phyloP scores from a whole-genome alignment of 2,113 vertebrate species.

The Xenus cinereus region DNA sequence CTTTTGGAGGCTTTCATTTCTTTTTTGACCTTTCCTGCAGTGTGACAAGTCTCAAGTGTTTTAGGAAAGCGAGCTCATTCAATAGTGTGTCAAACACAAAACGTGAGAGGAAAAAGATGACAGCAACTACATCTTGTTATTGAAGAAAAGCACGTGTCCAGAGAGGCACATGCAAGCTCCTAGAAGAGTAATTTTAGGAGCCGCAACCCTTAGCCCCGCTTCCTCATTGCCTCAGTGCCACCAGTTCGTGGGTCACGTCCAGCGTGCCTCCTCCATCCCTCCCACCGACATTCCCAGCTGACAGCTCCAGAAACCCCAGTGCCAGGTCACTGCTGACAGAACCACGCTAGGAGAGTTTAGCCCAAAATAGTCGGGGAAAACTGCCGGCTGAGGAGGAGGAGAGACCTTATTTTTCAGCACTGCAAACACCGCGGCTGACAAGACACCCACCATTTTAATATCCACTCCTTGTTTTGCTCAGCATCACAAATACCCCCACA shows the following conservation, averaged over 20 bases:
- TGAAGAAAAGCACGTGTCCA: neutral
- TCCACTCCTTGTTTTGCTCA: neutral
- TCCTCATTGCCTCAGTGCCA: neutral
- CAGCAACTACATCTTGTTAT: neutral
- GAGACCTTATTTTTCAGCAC: neutral
- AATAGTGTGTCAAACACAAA: neutral
- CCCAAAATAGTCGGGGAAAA: neutral
- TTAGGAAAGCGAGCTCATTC: neutral
- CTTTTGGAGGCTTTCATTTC: neutral
- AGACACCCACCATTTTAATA: neutral
- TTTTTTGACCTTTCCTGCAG: neutral
- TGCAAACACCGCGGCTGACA: neutral
- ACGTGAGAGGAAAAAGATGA: neutral
- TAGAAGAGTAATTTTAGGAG: neutral
- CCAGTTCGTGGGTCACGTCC: neutral
- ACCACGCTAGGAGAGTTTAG: rapidly evolving
- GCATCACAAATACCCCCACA: neutral
- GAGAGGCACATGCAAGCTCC: rapidly evolving
- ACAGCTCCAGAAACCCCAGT: neutral
- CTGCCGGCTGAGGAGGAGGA: neutral
- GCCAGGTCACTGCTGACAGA: neutral
- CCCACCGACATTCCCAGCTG: neutral
- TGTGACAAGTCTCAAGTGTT: neutral
- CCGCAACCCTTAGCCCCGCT: rapidly evolving
- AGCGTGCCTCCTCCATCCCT: neutral